Base-by-base conservation (phyloP, 2,113 vertebrate species). In the Elachura formosa region DNA sequence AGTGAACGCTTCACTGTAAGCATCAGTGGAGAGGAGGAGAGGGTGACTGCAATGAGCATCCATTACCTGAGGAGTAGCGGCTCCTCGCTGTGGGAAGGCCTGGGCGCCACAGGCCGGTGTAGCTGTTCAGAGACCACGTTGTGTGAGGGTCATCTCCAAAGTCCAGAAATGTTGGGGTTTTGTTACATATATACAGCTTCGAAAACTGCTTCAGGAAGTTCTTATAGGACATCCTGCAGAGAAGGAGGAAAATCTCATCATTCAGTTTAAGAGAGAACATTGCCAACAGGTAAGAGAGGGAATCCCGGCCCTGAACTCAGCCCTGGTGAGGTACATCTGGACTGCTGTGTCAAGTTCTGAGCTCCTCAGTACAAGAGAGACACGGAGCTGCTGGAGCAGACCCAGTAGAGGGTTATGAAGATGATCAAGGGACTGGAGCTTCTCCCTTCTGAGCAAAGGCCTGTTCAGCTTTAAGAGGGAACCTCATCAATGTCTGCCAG, bases 171-270 rank as follows among this genome's bases (percentile, higher is more conserved):
- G 96, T 51, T 31, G 98, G 98, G 29, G 64, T 76, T 52, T 45
- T 83, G 84, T 97, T 97, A 36, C 98, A 98, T 66, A 98, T 43
- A n/a, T 43, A 97, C 14, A 98, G 33, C 48, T 25, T 40, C 7
- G 91, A 93, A 85, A 98, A 98, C 48, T 98, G 95, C 68, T 97
- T 72, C 84, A 56, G 81, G 92, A 98, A 98, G 93, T 96, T 96
- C 93, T 74, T 16, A 89, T 72, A 96, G 49, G 97, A 98, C 93
- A 98, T 98, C 98, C 98, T 98, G 80, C 76, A n/a, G 59, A 75
- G 91, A 89, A 58, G 17, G 59, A 82, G 40, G 41, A 52, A 89
- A 41, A 72, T 18, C 20, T 76, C 33, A 64, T 10, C 5, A 34
- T 45, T 75, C 62, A 10, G 34, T 71, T 19, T 22, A 24, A 62